Base-by-base conservation (phyloP, 2,113 vertebrate species). In the Myotis yumanensis region DNA sequence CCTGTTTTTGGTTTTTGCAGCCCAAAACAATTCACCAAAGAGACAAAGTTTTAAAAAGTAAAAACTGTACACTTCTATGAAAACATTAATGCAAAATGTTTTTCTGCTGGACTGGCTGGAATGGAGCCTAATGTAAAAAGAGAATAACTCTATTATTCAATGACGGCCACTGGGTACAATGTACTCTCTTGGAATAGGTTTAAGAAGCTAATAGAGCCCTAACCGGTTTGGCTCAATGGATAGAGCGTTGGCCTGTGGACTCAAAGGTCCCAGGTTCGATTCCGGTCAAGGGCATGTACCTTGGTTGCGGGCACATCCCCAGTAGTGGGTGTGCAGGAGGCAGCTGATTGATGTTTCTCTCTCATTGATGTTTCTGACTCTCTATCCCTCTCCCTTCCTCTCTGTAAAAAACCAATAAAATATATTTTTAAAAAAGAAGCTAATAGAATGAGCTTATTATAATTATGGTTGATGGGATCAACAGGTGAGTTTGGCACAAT, bases 361-460 rank as follows among this genome's bases (percentile, higher is more conserved):
- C n/a, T n/a, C n/a, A n/a, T n/a, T n/a, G n/a, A n/a, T n/a, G n/a
- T n/a, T n/a, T n/a, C n/a, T n/a, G n/a, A n/a, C n/a, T n/a, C n/a
- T n/a, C n/a, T n/a, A n/a, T n/a, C n/a, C n/a, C n/a, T n/a, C n/a
- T n/a, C n/a, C n/a, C n/a, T n/a, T n/a, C n/a, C n/a, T n/a, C n/a
- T n/a, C n/a, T n/a, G n/a, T n/a, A n/a, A n/a, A n/a, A n/a, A n/a
- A n/a, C n/a, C n/a, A n/a, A n/a, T n/a, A n/a, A n/a, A n/a, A n/a
- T n/a, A n/a, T n/a, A n/a, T n/a, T n/a, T n/a, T n/a, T n/a, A n/a
- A n/a, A n/a, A n/a, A 97, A 97, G 96, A 97, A 98, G 10, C 7
- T 46, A 46, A 98, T 95, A 23, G 95, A 98, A 98, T 98, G 98
- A 97, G 86, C 76, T 98, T 89, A 80, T 90, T 97, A 95, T 97